A percentile compares a stretch with the other conserved stretches of the same genome.
phyloP scores from a whole-genome alignment of 2,113 vertebrate species.

The Garra rufa region DNA sequence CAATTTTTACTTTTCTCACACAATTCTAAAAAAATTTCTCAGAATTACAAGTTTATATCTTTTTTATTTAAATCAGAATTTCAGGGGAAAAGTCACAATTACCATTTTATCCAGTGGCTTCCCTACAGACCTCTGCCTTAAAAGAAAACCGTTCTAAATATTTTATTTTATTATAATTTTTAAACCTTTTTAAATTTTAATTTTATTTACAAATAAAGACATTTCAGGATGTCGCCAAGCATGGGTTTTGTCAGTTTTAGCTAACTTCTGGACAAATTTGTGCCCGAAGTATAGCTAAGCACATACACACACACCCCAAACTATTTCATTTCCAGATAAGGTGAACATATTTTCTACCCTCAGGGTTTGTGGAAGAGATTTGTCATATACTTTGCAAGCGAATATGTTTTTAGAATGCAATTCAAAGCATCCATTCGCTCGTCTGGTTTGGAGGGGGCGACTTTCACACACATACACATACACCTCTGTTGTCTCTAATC shows the following conservation, averaged over 20 bases:
- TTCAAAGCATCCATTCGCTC: constrained; percentile 9
- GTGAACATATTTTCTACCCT: not conserved
- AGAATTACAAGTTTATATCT: too few species aligned
- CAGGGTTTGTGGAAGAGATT: not conserved
- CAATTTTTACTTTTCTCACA: too few species aligned
- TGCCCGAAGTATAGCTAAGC: not conserved
- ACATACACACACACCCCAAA: constrained; percentile 12
- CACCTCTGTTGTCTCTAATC: constrained; percentile 31
- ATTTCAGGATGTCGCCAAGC: not conserved
- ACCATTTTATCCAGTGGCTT: too few species aligned
- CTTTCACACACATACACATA: constrained; percentile 11
- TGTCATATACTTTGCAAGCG: not conserved
- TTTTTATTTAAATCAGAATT: too few species aligned
- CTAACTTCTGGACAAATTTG: not conserved
- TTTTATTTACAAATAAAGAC: not conserved
- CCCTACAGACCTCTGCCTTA: too few species aligned
- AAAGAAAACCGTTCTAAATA: too few species aligned
- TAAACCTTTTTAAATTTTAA: too few species aligned
- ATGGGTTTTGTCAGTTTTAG: not conserved
- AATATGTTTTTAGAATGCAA: not conserved
- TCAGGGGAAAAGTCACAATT: too few species aligned
- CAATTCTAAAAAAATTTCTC: too few species aligned
- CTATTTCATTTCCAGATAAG: not conserved
- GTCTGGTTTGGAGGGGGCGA: constrained; percentile 29
- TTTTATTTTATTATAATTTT: too few species aligned